These are phyloP conservation scores for Harpalus rufipes DNA, from an alignment of 2,888 invertebrate genomes.

Conservation along the genomic window DNA sequence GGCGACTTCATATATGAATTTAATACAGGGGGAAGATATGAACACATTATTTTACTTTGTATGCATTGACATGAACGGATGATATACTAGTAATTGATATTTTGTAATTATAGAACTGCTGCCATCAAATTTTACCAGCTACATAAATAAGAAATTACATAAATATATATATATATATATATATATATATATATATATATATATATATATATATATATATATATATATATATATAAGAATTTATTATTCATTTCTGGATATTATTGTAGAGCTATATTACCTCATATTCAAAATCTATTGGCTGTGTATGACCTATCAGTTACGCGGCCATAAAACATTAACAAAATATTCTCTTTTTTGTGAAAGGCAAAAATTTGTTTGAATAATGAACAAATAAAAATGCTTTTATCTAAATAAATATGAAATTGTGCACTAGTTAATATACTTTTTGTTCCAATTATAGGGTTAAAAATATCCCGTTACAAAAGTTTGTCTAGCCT, in stretches of 20 bases:
- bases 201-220: no score
- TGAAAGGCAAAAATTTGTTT: not conserved
- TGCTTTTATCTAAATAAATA: not conserved
- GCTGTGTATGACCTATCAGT: no score
- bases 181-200: no score
- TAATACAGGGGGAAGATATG: slow-evolving; percentile 10
- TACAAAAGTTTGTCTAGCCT: not conserved
- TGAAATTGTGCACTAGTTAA: not conserved
- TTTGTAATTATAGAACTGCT: not conserved
- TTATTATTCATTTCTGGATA: no score
- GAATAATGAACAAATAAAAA: not conserved
- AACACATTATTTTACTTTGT: not conserved
- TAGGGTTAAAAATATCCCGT: not conserved
- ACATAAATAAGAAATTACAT: no score
- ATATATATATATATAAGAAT: no score
- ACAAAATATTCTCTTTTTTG: not conserved
- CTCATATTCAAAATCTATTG: no score
- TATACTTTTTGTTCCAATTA: not conserved
- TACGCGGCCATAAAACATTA: not conserved
- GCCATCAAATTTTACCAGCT: not conserved
- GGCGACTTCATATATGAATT: not conserved
- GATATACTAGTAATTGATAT: not conserved
- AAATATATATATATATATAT: no score
- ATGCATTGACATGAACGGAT: not conserved
- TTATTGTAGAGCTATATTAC: no score